Base-by-base conservation (phyloP, 2,888 invertebrate genomes). In the Amitus sp. region DNA sequence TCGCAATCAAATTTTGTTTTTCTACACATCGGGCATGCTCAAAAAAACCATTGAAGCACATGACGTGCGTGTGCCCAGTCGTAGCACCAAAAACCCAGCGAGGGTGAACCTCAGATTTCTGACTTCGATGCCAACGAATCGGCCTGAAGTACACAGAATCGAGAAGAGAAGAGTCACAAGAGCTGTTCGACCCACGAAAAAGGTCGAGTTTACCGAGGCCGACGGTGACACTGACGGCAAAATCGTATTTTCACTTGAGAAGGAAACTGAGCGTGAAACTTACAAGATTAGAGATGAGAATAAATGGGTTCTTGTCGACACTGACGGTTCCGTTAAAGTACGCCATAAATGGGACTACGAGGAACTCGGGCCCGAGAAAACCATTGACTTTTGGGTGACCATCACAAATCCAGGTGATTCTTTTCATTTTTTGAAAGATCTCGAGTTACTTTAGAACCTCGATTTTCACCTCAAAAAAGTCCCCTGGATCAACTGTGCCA, bases 281-380 rank as follows among this genome's bases (percentile, higher is more conserved):
- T 96, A 95, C 82, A 95, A 95, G 84, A 94, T 96, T 76, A 87
- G 95, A 73, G 95, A 95, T 76, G 94, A 95, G 80, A 96, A 95
- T 85, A 91, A 92, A 68, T 96, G 96, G 95, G 95, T 96, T 54
- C 93, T 92, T 42, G 95, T 96, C 50, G 95, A 94, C 82, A 89
- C 92, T 42, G 94, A 93, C 84, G 96, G 96, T 72, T 92, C 94
- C 54, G 95, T 96, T 75, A 89, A 92, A 76, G 95, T 96, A 67
- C 95, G 94, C 84, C 94, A 95, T 89, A 95, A 95, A 89, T 96
- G 96, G 96, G 95, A 96, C 87, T 96, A 94, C 83, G 96, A 96
- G 80, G 95, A 95, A 78, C 84, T 96, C 45, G 95, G 95, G 19
- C 94, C 94, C 1, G 95, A 96, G 84, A 96, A 96, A 82, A 95